Evolutionary conservation across 2,113 vertebrate species (phyloP).

Genomic region (Felis chaus): DNA sequence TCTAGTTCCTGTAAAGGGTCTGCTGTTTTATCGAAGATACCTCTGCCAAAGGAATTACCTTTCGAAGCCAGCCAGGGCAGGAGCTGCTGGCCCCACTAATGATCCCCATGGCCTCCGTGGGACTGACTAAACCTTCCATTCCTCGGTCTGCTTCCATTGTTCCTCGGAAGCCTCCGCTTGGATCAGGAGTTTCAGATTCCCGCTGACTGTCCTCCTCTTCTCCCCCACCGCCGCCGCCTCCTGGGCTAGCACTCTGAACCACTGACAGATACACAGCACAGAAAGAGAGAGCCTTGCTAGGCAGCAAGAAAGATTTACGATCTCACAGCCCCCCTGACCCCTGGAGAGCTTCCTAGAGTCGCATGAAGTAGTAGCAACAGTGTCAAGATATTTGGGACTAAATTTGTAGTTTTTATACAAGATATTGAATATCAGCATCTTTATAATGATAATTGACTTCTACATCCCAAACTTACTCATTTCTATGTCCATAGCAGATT

Average conservation of each 20-base stretch:
- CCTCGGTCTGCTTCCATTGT: constrained; percentile 94
- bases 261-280: constrained; percentile 82
- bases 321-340: not conserved
- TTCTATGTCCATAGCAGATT: not conserved
- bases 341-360: not conserved
- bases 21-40: not conserved
- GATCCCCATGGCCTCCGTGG: constrained; percentile 86
- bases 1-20: not conserved
- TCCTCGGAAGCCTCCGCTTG: constrained; percentile 93
- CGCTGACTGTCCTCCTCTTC: constrained; percentile 90
- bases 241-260: constrained; percentile 88
- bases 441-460: not conserved
- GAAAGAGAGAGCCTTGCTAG: constrained; percentile 41
- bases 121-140: constrained; percentile 86
- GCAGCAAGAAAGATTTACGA: not conserved
- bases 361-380: not conserved
- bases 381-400: not conserved
- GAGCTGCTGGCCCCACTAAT: constrained; percentile 91
- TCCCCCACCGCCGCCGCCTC: constrained; percentile 86
- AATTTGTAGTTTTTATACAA: not conserved
- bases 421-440: not conserved
- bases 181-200: constrained; percentile 88
- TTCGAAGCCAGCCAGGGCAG: constrained; percentile 96
- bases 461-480: not conserved
- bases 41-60: constrained; percentile 85